phyloP scores from a whole-genome alignment of 1,140 invertebrate species.

The Metaphire vulgaris region DNA sequence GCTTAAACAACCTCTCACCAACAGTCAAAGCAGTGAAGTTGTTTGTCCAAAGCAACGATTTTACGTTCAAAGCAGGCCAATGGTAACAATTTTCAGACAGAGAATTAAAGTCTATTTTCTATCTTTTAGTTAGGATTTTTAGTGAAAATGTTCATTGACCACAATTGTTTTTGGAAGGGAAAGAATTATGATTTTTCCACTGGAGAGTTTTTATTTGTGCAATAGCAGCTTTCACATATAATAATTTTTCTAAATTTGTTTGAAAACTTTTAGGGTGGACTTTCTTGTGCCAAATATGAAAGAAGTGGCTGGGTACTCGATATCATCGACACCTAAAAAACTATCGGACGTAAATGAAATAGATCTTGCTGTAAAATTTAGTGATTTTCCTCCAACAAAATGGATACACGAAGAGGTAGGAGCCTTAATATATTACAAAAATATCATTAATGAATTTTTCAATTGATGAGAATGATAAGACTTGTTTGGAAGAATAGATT shows the following conservation, averaged over 20 bases:
- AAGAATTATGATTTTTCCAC: not conserved
- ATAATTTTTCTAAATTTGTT: not conserved
- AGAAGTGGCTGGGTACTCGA: constrained; percentile 49
- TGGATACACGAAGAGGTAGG: constrained; percentile 52
- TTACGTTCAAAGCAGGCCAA: constrained; percentile 33
- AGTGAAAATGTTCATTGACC: not conserved
- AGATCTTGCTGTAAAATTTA: constrained; percentile 48
- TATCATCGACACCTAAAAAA: constrained; percentile 43
- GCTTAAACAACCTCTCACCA: not conserved
- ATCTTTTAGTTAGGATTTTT: not conserved
- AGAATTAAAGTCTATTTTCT: not conserved
- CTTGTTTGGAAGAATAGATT: too few species aligned
- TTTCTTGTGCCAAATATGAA: constrained; percentile 45
- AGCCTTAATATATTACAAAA: not conserved
- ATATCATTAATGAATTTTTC: constrained; percentile 3
- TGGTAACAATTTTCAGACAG: constrained; percentile 24
- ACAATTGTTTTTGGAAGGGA: not conserved
- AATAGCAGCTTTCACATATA: not conserved
- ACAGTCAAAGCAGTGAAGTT: not conserved
- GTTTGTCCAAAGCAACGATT: not conserved
- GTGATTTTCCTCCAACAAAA: constrained; percentile 44
- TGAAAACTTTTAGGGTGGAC: constrained; percentile 39
- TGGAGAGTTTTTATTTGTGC: constrained; percentile 7
- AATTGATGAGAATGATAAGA: too few species aligned
- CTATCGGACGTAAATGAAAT: constrained; percentile 37